Evolutionary conservation across 2,113 vertebrate genomes (phyloP).

Genomic region (Brachyhypopomus gauderio): DNA sequence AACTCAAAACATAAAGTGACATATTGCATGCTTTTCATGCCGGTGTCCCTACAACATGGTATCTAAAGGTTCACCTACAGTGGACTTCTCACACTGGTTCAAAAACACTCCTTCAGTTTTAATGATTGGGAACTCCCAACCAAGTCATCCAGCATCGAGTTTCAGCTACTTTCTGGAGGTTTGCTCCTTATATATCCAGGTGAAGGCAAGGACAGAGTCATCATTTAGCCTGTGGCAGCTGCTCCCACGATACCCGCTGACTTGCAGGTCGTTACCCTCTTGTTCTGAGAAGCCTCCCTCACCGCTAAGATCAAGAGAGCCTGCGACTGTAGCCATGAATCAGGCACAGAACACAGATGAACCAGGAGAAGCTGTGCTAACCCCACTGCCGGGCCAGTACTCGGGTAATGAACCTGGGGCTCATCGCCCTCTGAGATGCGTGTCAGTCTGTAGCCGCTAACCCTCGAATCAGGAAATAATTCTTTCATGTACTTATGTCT

Average conservation of each 20-base stretch:
- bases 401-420: not conserved
- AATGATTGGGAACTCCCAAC: not conserved
- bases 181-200: not conserved
- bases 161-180: slow-evolving; percentile 2
- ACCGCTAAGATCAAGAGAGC: slow-evolving; percentile 18
- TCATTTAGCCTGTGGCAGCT: not conserved
- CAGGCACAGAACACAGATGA: not conserved
- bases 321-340: slow-evolving; percentile 3
- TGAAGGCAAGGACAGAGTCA: not conserved
- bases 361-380: not conserved
- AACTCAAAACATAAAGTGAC: not conserved
- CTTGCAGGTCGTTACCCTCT: slow-evolving; percentile 16
- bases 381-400: not conserved
- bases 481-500: not conserved
- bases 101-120: slow-evolving; percentile 9
- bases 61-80: no score
- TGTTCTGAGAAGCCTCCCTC: not conserved
- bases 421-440: not conserved
- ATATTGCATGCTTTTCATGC: not conserved
- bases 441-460: not conserved
- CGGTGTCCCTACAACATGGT: not conserved
- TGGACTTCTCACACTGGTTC: not conserved
- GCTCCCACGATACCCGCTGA: slow-evolving; percentile 20
- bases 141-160: not conserved
- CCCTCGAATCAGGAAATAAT: not conserved